Conservation (phyloP, 2,113 vertebrate genomes). For the Pomatostomus ruficeps region DNA sequence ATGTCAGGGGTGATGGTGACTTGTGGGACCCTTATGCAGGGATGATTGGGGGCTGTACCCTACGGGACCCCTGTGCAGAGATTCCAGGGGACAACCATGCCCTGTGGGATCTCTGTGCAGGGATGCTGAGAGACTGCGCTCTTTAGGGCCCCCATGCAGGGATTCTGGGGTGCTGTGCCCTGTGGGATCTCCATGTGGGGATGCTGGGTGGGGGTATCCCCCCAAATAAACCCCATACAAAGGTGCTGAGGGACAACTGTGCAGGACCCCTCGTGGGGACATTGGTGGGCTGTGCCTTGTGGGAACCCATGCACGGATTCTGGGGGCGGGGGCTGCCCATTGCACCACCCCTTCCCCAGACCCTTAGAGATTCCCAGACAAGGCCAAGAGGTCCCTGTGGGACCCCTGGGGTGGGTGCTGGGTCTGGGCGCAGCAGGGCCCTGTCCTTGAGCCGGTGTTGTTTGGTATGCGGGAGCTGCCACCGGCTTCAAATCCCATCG, state of each 20-base stretch:
- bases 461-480: constrained; percentile 24
- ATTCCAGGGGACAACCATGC: background rate
- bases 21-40: background rate
- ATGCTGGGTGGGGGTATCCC: background rate
- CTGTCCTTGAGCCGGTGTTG: background rate
- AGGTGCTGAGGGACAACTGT: background rate
- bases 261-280: background rate
- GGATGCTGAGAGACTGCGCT: background rate
- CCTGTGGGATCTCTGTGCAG: background rate
- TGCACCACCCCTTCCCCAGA: background rate
- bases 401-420: accelerated
- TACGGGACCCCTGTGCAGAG: accelerated
- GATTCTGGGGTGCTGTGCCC: background rate
- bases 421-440: background rate
- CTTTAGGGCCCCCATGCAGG: background rate
- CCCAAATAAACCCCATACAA: accelerated
- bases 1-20: background rate
- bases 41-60: background rate
- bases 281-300: too few species aligned
- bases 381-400: background rate
- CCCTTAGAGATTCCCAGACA: accelerated
- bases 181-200: background rate
- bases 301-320: background rate
- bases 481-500: constrained; percentile 32
- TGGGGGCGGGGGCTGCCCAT: background rate